phyloP scores from a whole-genome alignment of 2,888 invertebrate genomes.

The Chaetoderma sp. region DNA sequence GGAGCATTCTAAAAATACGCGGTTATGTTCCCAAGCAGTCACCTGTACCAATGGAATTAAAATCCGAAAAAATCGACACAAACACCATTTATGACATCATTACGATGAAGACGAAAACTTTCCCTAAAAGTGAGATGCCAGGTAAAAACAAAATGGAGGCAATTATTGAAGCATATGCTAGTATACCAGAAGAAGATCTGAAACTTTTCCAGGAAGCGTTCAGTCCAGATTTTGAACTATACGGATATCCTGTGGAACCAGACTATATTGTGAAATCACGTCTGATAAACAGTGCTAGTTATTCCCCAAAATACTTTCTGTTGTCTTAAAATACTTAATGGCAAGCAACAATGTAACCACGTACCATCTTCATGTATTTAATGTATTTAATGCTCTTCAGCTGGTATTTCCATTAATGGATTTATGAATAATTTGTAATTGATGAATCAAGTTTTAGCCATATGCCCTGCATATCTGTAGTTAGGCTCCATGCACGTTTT shows the following conservation, averaged over 20 bases:
- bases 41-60: background rate
- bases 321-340: no score
- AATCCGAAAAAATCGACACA: background rate
- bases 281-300: no score
- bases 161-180: background rate
- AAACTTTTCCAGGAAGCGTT: background rate
- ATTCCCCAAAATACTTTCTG: no score
- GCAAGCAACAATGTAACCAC: no score
- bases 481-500: no score
- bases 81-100: background rate
- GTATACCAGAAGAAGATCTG: background rate
- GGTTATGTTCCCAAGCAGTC: background rate
- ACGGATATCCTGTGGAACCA: background rate
- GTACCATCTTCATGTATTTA: no score
- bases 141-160: background rate
- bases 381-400: no score
- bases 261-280: background rate
- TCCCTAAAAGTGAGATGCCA: background rate
- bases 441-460: no score
- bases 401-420: no score
- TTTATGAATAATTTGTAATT: no score
- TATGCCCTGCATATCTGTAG: no score
- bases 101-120: background rate
- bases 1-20: background rate
- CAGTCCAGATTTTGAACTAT: background rate